Base-by-base conservation (phyloP, 2,113 vertebrate genomes). In the Plestiodon gilberti region DNA sequence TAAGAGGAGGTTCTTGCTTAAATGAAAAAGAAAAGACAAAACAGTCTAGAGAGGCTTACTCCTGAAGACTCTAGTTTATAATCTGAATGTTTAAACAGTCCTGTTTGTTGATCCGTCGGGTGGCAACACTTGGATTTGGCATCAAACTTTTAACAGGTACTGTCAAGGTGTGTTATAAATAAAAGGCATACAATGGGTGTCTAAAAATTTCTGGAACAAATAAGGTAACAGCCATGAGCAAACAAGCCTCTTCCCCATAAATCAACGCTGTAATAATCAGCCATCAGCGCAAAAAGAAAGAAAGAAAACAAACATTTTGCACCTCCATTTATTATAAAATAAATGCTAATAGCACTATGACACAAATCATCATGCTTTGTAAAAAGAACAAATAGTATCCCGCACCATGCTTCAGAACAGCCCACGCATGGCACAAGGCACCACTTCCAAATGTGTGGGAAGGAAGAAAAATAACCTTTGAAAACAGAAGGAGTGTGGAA, bases 111-210 rank as follows among this genome's bases (percentile, higher is more conserved):
- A 57, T 87, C 28, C 59, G 71, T 82, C 52, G 73, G 79, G n/a
- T 77, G 62, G 86, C 86, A 87, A 82, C 43, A n/a, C 70, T 59
- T 73, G 48, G 62, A 82, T 84, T 92, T 87, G 81, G 81, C 81
- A 87, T 30, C 11, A n/a, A 75, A 74, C 48, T 77, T 65, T 78
- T 55, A 84, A 87, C 87, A 82, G 87, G 89, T 90, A 86, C 78
- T 78, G 81, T 86, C 84, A 81, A 88, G 83, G 80, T 70, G 81
- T 78, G 22, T 61, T 90, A 87, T 88, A 88, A 88, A 92, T 90
- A 88, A 83, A 84, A 82, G 28, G 65, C 73, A 78, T 73, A 87
- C 78, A 88, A 78, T 86, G 48, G 55, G 80, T 83, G 79, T 76
- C 75, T 52, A 80, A 83, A 88, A 59, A 57, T 70, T 59, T 81